phyloP scores from a whole-genome alignment of 1,140 invertebrate genomes.

The Ephestia elutella region DNA sequence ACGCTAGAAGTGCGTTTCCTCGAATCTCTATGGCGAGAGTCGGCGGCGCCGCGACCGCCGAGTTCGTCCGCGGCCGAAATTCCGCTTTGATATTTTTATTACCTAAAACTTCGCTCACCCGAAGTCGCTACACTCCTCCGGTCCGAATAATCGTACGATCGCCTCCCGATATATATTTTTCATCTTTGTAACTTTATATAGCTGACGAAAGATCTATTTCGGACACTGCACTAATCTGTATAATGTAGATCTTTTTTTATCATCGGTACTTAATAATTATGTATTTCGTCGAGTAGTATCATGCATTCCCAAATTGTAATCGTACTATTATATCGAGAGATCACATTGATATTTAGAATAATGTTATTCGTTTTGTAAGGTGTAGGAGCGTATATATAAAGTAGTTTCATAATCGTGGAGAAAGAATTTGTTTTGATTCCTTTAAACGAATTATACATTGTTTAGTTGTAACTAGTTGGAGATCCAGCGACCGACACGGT shows the following conservation, averaged over 20 bases:
- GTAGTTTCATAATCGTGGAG: slow-evolving; percentile 52
- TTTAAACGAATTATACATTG: slow-evolving; percentile 18
- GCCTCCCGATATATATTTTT: slow-evolving; percentile 19
- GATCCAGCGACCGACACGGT: slow-evolving; percentile 47
- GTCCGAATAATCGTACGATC: slow-evolving; percentile 5
- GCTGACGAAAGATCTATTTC: slow-evolving; percentile 39
- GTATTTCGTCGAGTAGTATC: slow-evolving; percentile 65
- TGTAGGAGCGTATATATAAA: slow-evolving; percentile 49
- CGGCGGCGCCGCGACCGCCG: not conserved
- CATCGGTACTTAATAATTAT: slow-evolving; percentile 67
- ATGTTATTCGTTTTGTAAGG: slow-evolving; percentile 65
- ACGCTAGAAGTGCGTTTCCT: too few species aligned
- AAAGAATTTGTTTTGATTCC: slow-evolving; percentile 36
- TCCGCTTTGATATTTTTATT: slow-evolving; percentile 55
- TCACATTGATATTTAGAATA: slow-evolving; percentile 64
- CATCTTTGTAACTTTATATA: slow-evolving; percentile 47
- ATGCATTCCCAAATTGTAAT: slow-evolving; percentile 70
- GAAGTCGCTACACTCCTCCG: slow-evolving; percentile 26
- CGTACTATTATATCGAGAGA: slow-evolving; percentile 55
- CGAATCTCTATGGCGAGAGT: too few species aligned
- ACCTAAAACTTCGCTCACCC: slow-evolving; percentile 52
- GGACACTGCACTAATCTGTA: slow-evolving; percentile 40
- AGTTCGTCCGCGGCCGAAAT: slow-evolving; percentile 11
- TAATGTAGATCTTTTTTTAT: slow-evolving; percentile 55
- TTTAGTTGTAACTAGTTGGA: slow-evolving; percentile 24